These are phyloP conservation scores for Porites cylindrica DNA, from an alignment of 92 coral and sea anemone species.

Conservation along the genomic window DNA sequence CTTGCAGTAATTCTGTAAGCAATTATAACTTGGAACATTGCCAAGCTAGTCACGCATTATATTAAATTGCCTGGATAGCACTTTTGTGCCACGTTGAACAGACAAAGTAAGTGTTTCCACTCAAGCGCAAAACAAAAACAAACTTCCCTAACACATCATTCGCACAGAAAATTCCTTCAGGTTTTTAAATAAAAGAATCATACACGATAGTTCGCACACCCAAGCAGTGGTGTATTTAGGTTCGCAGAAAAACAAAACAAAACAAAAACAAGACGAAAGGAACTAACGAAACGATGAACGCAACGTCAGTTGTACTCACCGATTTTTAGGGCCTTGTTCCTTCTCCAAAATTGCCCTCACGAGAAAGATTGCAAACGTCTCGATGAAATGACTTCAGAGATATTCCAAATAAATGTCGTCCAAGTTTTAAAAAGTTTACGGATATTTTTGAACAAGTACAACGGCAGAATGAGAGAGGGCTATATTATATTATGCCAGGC, in stretches of 20 bases:
- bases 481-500: not conserved
- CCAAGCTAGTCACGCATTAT: constrained; percentile 11
- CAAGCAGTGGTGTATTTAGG: no score
- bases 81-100: constrained; percentile 35
- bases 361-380: not conserved
- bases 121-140: constrained; percentile 43
- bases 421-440: no score
- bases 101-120: constrained; percentile 30
- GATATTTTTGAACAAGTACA: not conserved
- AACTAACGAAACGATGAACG: no score
- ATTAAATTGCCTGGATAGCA: constrained; percentile 3
- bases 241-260: not conserved
- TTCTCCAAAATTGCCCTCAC: not conserved
- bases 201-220: not conserved
- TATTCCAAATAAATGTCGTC: not conserved
- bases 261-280: not conserved
- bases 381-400: not conserved
- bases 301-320: not conserved
- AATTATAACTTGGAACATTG: not conserved
- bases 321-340: not conserved
- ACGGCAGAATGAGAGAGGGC: not conserved
- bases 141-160: constrained; percentile 2
- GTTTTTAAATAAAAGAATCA: not conserved
- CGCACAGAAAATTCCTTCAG: not conserved
- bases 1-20: not conserved